Evolutionary conservation across 2,113 vertebrate genomes (phyloP).

Genomic region (Poeciliopsis prolifica): DNA sequence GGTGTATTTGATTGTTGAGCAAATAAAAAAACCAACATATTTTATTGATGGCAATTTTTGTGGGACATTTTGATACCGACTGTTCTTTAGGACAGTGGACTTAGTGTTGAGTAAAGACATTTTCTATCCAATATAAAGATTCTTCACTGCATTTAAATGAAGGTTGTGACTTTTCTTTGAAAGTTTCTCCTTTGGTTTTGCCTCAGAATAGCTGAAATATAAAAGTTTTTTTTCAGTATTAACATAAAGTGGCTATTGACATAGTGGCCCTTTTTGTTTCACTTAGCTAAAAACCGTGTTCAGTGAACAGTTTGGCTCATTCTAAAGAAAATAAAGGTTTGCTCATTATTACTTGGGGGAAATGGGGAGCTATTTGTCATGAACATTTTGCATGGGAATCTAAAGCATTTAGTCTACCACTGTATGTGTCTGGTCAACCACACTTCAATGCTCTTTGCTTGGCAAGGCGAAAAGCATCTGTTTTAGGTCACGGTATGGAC

Average conservation of each 20-base stretch:
- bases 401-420: neutral
- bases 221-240: neutral
- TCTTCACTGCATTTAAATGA: too few species aligned
- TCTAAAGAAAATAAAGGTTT: neutral
- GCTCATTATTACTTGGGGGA: neutral
- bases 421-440: neutral
- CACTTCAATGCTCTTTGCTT: neutral
- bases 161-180: neutral
- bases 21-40: too few species aligned
- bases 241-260: neutral
- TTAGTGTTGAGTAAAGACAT: neutral
- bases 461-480: neutral
- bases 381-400: neutral
- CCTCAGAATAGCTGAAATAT: neutral
- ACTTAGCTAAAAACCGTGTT: neutral
- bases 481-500: neutral
- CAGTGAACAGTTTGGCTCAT: neutral
- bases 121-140: too few species aligned
- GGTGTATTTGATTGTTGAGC: too few species aligned
- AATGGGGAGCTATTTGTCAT: neutral
- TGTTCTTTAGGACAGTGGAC: neutral
- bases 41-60: neutral
- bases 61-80: neutral
- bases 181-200: neutral
- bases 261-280: neutral